Base-by-base conservation (phyloP, 2,888 invertebrate species). In the Andrena camellia region DNA sequence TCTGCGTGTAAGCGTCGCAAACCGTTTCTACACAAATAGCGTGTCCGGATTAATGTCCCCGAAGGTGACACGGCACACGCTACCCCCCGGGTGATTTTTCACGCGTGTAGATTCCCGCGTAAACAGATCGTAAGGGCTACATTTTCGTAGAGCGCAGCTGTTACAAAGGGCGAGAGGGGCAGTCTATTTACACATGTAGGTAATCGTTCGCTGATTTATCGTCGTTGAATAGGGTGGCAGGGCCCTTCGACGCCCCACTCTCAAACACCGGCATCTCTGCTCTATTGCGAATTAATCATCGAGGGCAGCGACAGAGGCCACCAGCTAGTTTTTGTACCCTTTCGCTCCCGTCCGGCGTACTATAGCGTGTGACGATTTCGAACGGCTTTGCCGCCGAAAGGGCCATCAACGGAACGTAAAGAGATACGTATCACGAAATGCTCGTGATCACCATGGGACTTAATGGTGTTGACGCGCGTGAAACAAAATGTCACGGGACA, bases 161-260 rank as follows among this genome's bases (percentile, higher is more conserved):
- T 76, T 67, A 64, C 33, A 73, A 59, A 67, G 77, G 79, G 62
- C 31, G 70, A 73, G 78, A 42, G 42, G 59, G 57, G 50, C 69
- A 72, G 78, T 81, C 76, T 89, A 88, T 90, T 90, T 90, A 89
- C 90, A 84, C 88, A 81, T 86, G 86, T 89, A 42, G 42, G 42
- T 42, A 88, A 90, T 88, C 89, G 85, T 86, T 81, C 82, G 66
- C 54, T 87, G 90, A 89, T 90, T 90, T 88, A 88, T 89, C 74
- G 84, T 35, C 76, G 78, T 67, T 68, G 57, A 64, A 81, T 31
- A 76, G 75, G 68, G 79, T 74, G 64, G 31, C 54, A 70, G 71
- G 84, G 82, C 50, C 60, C 68, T 67, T 73, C 66, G 73, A 68
- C 67, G 60, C 78, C 68, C 75, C 50, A 23, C 52, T 35, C 62